A percentile compares a stretch with the other conserved stretches of the same genome.
Conservation (phyloP, 1,140 invertebrate genomes). For the Aethina tumida region DNA sequence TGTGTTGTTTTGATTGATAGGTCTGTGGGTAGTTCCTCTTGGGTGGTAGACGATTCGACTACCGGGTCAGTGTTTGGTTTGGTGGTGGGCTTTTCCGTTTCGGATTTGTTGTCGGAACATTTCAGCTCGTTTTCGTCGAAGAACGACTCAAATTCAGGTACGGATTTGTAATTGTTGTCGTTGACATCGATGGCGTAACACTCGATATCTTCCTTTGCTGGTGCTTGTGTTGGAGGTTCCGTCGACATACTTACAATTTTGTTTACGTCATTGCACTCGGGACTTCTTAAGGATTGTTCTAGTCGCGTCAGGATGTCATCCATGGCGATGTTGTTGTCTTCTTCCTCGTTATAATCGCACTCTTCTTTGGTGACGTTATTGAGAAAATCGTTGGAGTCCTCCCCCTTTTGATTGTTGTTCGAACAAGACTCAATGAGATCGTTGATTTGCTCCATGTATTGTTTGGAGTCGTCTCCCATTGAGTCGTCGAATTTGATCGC, state of each 20-base stretch:
- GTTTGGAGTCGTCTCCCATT: constrained; percentile 18
- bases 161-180: constrained; percentile 7
- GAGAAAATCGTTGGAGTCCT: constrained; percentile 5
- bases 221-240: constrained; percentile 8
- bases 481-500: constrained; percentile 2
- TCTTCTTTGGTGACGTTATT: constrained; percentile 24
- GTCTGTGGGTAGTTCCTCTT: too few species aligned
- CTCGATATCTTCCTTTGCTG: constrained; percentile 16
- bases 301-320: constrained; percentile 46
- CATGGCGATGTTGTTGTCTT: constrained; percentile 48
- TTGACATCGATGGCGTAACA: constrained; percentile 15
- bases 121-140: constrained; percentile 12
- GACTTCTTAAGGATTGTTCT: constrained; percentile 44
- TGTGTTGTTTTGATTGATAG: too few species aligned
- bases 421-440: constrained; percentile 22
- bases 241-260: too few species aligned
- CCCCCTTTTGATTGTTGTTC: constrained; percentile 13
- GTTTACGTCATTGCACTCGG: constrained; percentile 34
- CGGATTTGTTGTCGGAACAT: too few species aligned
- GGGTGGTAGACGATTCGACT: constrained; percentile 33
- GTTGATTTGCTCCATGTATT: constrained; percentile 23
- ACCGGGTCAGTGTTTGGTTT: too few species aligned
- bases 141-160: constrained; percentile 17
- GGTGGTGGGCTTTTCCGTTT: too few species aligned
- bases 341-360: constrained; percentile 46